Evolutionary conservation across 2,888 invertebrate genomes (phyloP), one percentile per base, ranked within the genome.

Genomic region (Vandiemenella viatica): DNA sequence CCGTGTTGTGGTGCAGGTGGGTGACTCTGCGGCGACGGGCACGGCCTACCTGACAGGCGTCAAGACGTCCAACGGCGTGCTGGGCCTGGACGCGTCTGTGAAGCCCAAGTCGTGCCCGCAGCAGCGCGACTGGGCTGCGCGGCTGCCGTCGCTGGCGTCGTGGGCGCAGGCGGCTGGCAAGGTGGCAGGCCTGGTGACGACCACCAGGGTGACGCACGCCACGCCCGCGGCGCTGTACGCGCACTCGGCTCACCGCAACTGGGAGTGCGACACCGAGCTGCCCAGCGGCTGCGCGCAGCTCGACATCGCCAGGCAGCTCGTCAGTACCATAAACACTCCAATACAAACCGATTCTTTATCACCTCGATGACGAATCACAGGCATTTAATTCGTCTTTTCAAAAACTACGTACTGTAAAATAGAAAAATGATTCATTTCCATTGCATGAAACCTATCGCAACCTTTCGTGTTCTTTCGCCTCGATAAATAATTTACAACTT

Each of bases 21-120:
- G 81, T 0, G 81, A 81, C 59, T 80, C 80, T 2, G 80, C 81
- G 1, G 79, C 74, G 3, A 79, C 81, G 1, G 80, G 78, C 1
- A 81, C 80, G 1, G 79, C 80, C 1, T 70, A 76, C 58, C 74
- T 79, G 56, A 68, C 72, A 47, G 80, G 80, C 1, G 71, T 75
- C 0, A 80, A 80, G 63, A 42, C 42, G 20, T n/a, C 5, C 19
- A 19, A 17, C 10, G 19, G 19, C 20, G 42, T 42, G 8, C 63
- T 77, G 43, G 78, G 79, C 5, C 63, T 77, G 54, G 72, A 72
- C 48, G 64, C 63, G 13, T 63, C 58, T 51, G 65, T 64, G 6
- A 62, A 66, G 48, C 47, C 65, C 52, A 62, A 65, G 37, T 59
- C 59, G n/a, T 69, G 71, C 52, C 70, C 73, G 23, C 63, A 65